Evolutionary conservation across 2,113 vertebrate species (phyloP).

Genomic region (Morphnarchus princeps): DNA sequence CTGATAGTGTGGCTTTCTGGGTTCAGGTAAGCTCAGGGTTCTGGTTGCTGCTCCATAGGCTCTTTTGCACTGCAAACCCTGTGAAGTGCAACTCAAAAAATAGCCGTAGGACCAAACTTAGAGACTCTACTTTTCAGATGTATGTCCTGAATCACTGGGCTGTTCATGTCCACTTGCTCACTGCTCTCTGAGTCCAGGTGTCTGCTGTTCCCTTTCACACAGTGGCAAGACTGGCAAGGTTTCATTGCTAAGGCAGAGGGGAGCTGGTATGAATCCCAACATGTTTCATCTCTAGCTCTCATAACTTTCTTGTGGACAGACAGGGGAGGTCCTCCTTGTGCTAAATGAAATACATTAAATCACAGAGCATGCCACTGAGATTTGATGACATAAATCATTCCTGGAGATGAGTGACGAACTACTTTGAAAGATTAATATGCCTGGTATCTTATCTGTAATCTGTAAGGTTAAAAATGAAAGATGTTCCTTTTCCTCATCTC

Average conservation of each 20-base stretch:
- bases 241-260: not conserved
- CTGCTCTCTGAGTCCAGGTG: not conserved
- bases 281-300: not conserved
- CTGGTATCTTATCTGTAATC: not conserved
- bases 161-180: not conserved
- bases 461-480: not conserved
- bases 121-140: not conserved
- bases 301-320: not conserved
- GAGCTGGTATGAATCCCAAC: not conserved
- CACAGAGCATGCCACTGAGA: not conserved
- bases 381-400: not conserved
- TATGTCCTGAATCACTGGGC: not conserved
- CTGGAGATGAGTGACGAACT: not conserved
- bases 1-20: not conserved
- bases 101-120: not conserved
- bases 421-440: not conserved
- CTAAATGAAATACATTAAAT: not conserved
- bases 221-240: not conserved
- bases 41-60: not conserved
- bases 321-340: not conserved
- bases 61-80: not conserved
- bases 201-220: not conserved
- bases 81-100: not conserved
- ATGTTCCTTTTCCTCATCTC: not conserved
- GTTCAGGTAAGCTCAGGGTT: not conserved